phyloP scores from a whole-genome alignment of 2,113 vertebrate genomes.

The Collichthys lucidus region DNA sequence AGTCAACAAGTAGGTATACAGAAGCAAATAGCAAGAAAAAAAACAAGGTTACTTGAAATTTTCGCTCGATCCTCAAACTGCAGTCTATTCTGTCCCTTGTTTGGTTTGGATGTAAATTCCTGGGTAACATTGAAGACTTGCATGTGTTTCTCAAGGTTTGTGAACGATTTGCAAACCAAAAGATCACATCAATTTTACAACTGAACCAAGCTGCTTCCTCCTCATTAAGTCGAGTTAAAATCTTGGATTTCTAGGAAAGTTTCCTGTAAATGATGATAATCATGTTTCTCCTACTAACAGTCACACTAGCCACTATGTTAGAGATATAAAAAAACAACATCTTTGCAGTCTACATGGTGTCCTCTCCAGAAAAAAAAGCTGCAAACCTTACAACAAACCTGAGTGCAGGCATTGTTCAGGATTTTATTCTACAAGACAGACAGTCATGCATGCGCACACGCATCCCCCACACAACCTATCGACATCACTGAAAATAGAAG shows the following conservation, averaged over 20 bases:
- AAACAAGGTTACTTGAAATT: not conserved
- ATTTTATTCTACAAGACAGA: constrained; percentile 25
- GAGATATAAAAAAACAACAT: not conserved
- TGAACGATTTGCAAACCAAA: not conserved
- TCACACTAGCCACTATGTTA: not conserved
- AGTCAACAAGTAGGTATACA: no score
- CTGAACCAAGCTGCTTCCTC: not conserved
- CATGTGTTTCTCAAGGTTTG: not conserved
- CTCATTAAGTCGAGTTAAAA: not conserved
- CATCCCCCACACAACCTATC: not conserved
- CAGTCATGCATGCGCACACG: not conserved
- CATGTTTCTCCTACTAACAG: not conserved
- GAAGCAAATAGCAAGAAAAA: no score
- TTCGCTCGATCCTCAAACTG: not conserved
- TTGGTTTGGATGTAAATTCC: not conserved
- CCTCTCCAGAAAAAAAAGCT: not conserved
- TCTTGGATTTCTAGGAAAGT: not conserved
- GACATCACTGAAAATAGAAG: constrained; percentile 24
- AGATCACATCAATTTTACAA: not conserved
- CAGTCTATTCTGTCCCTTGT: constrained; percentile 4
- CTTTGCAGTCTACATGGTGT: not conserved
- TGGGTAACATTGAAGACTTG: not conserved
- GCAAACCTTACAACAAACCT: constrained; percentile 3
- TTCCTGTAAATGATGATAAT: not conserved
- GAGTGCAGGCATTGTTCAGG: not conserved